Evolutionary conservation across 2,888 invertebrate genomes (phyloP), one percentile per base, ranked within the genome.

Genomic region (Pocota personata): DNA sequence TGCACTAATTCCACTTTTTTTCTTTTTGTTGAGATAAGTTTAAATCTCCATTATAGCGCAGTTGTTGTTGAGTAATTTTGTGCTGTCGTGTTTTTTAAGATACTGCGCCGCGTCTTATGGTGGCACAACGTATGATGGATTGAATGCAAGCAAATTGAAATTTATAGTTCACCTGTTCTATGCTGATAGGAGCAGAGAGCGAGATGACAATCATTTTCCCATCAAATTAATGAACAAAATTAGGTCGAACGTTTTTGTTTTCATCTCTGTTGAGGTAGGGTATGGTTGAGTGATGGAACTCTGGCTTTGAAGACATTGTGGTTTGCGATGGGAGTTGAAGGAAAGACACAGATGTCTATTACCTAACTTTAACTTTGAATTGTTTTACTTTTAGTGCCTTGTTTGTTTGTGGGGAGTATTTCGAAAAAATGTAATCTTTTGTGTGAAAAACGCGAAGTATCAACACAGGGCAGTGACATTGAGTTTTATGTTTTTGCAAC

Each of bases 121-220:
- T 52, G 52, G 14, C 50, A 37, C 52, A 58, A 48, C 10, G 24
- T 60, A 76, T 76, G 73, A 73, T 73, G 62, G 57, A 73, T 73
- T 66, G 55, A 75, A 46, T 21, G 48, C 43, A 52, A 67, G 60
- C 30, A 48, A 43, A 55, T 21, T 46, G 19, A 72, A 72, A 72
- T 55, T 77, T 77, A 69, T 55, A 62, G 71, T 67, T 71, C 78
- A 78, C 78, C 78, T 72, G 72, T 72, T 78, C 35, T 46, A 14
- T 30, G 55, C 35, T 37, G 32, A 43, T 62, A 67, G 37, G 40
- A 40, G 7, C 10, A 43, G 19, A 6, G 35, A 48, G 16, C 48
- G 32, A 76, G 66, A 77, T 66, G 82, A 77, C 82, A 77, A 77
- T 43, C 64, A 62, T 55, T 77, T 82, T 82, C 71, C 64, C 82